phyloP scores from a whole-genome alignment of 2,888 invertebrate species.

The Cybosia mesomella region DNA sequence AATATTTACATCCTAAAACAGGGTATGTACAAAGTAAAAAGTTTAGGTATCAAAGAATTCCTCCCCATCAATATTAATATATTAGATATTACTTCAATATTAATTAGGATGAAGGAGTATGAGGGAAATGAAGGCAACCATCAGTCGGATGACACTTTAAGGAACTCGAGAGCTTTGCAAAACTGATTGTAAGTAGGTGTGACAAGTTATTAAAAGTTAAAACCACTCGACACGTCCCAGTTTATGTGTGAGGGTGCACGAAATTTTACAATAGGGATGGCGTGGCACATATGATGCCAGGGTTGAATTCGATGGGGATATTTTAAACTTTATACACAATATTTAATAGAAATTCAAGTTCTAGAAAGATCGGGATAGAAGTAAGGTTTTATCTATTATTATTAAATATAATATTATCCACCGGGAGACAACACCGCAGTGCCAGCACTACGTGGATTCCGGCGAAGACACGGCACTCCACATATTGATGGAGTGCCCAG shows the following conservation, averaged over 20 bases:
- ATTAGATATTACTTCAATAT: no score
- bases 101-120: not conserved
- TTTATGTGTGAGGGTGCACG: not conserved
- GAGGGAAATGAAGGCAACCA: not conserved
- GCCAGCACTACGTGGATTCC: no score
- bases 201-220: constrained; percentile 47
- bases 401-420: no score
- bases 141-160: not conserved
- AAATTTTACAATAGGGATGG: not conserved
- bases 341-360: not conserved
- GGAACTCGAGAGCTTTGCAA: not conserved
- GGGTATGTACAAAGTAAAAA: no score
- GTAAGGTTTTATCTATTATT: not conserved
- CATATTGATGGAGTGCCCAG: no score
- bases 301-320: not conserved
- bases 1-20: no score
- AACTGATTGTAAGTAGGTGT: constrained; percentile 26
- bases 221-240: constrained; percentile 10
- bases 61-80: no score
- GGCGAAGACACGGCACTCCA: no score
- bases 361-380: not conserved
- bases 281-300: not conserved
- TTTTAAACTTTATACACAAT: not conserved
- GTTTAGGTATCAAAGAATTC: no score
- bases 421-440: no score